Evolutionary conservation across 2,113 vertebrate species (phyloP), one percentile per base, ranked within the genome.

Genomic region (Nanorana parkeri): DNA sequence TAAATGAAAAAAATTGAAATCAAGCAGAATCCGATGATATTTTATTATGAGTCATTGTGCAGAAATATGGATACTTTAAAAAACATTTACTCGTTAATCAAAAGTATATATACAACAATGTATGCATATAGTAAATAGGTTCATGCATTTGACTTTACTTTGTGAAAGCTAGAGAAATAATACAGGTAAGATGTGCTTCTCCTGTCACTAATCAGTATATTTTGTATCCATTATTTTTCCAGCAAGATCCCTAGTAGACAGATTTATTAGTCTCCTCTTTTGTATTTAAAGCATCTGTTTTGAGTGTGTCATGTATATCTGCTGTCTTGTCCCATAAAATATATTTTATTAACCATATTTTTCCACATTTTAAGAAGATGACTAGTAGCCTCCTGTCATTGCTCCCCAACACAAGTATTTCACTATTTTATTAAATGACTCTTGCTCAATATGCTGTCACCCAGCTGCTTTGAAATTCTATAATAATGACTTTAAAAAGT

Each of bases 321-420:
- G 71, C 52, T 56, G 68, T 83, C 80, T 58, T 83, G 80, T 83
- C 71, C 76, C 72, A 83, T 83, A 83, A 83, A 83, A 78, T 76
- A 68, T 32, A 63, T 83, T 83, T 83, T 83, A 83, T 75, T 83
- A 83, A 76, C 80, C 71, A 83, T 83, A 83, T 83, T 83, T 83
- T 64, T 75, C 32, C 54, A 26, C 63, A 47, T 83, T 83, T 68
- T 83, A 83, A 32, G 29, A 55, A 60, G 76, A 29, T 66, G 73
- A 66, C 80, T 67, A 83, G 75, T 83, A 83, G 61, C n/a, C 36
- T 83, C 76, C 71, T 76, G 72, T 83, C 71, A 60, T 54, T 58
- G 72, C 71, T 68, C 73, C 52, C 41, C 52, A 76, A 75, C 58
- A 76, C 52, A 72, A 83, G 72, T 54, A 83, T 83, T 83, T 76